Evolutionary conservation across 2,113 vertebrate genomes (phyloP).

Genomic region (Epinephelus lanceolatus): DNA sequence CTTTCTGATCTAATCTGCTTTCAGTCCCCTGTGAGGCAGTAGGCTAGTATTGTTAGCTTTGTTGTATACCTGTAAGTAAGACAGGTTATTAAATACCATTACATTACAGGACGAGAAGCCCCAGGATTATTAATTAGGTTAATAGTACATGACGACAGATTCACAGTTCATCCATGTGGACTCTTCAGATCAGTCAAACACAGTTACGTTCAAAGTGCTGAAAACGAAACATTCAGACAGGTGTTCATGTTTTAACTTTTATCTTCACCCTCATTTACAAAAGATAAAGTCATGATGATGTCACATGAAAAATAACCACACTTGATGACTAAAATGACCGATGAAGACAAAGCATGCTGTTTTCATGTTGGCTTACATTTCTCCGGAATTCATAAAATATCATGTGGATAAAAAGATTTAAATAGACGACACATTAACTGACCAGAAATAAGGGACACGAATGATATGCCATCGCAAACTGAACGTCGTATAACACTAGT

Average conservation of each 20-base stretch:
- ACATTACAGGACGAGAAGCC: background rate
- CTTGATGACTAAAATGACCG: constrained; percentile 29
- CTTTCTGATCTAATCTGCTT: no score
- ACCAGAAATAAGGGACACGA: constrained; percentile 34
- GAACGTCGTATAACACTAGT: constrained; percentile 11
- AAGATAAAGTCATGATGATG: constrained; percentile 5
- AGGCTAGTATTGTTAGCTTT: background rate
- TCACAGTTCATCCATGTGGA: background rate
- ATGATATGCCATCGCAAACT: background rate
- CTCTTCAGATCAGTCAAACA: background rate
- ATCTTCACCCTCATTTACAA: constrained; percentile 62
- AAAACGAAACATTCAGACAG: background rate
- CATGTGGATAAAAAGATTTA: constrained; percentile 36
- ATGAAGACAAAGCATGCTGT: constrained; percentile 35
- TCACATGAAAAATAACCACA: constrained; percentile 51
- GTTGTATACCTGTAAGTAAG: background rate
- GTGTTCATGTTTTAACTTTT: constrained; percentile 35
- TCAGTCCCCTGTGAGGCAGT: no score
- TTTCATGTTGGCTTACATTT: constrained; percentile 2
- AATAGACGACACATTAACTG: constrained; percentile 27
- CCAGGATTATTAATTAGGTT: background rate
- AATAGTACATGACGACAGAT: background rate
- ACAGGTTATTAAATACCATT: background rate
- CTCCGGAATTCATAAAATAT: constrained; percentile 40
- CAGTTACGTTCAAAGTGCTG: background rate